phyloP scores from a whole-genome alignment of 2,113 vertebrate genomes.

The Gulo gulo region DNA sequence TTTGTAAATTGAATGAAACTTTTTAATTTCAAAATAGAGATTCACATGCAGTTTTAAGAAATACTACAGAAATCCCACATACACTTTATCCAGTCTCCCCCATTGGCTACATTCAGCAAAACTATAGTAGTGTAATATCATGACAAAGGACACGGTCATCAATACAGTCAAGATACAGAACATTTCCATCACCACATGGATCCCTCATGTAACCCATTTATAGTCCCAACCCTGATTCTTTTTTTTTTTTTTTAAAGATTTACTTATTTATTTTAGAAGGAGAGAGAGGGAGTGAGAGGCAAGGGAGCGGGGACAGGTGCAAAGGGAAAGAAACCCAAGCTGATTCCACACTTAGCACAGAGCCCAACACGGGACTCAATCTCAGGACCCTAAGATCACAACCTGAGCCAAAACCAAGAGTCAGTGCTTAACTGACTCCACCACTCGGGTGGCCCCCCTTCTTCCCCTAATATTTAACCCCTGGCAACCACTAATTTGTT shows the following conservation, averaged over 20 bases:
- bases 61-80: not conserved
- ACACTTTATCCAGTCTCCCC: not conserved
- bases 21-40: not conserved
- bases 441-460: not conserved
- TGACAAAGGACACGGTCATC: not conserved
- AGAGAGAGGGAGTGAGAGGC: fast-evolving
- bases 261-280: not conserved
- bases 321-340: not conserved
- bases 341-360: not conserved
- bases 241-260: not conserved
- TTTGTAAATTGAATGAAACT: not conserved
- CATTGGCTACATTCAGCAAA: not conserved
- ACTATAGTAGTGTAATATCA: not conserved
- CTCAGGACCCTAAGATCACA: not conserved
- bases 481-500: not conserved
- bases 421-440: not conserved
- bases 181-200: not conserved
- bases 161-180: not conserved
- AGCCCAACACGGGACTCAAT: not conserved
- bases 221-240: not conserved
- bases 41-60: not conserved
- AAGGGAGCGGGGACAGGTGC: too few species aligned
- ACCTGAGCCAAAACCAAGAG: not conserved
- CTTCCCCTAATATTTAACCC: not conserved
- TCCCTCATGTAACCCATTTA: not conserved